phyloP scores from a whole-genome alignment of 2,113 vertebrate genomes.

The Eretmochelys imbricata region DNA sequence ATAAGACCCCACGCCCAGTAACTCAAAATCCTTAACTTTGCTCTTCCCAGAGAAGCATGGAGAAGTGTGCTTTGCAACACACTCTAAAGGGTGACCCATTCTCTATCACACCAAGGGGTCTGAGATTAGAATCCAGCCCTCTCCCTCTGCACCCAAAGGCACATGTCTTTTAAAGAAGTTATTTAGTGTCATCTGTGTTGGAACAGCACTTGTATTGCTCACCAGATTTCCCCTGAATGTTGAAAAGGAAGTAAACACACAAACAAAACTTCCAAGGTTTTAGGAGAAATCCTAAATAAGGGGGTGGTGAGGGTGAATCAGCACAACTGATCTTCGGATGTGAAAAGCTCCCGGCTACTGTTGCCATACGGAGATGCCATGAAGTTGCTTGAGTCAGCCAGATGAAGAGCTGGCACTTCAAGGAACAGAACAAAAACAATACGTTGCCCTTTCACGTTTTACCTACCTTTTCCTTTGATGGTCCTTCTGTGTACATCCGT shows the following conservation, averaged over 20 bases:
- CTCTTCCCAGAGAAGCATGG: not conserved
- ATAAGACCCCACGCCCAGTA: not conserved
- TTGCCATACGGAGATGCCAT: not conserved
- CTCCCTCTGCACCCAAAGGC: not conserved
- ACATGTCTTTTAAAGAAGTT: fast-evolving
- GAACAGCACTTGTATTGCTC: not conserved
- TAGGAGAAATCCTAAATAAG: not conserved
- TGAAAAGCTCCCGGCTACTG: not conserved
- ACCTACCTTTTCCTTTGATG: constrained; percentile 54
- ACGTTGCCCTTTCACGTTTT: not conserved
- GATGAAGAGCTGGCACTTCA: not conserved
- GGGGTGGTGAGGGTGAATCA: not conserved
- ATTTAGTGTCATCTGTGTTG: not conserved
- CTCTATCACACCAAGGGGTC: not conserved
- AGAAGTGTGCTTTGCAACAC: fast-evolving
- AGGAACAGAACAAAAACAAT: not conserved
- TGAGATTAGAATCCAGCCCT: not conserved
- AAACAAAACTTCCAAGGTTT: not conserved
- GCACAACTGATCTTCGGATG: not conserved
- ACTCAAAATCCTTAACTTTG: not conserved
- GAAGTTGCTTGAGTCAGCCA: not conserved
- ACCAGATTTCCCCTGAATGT: not conserved
- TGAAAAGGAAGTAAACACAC: not conserved
- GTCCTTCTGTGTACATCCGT: constrained; percentile 7
- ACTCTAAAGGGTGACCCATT: fast-evolving